Evolutionary conservation across 92 coral and sea anemone genomes (phyloP), one percentile per base, ranked within the genome.

Genomic region (Actinostola sp.): DNA sequence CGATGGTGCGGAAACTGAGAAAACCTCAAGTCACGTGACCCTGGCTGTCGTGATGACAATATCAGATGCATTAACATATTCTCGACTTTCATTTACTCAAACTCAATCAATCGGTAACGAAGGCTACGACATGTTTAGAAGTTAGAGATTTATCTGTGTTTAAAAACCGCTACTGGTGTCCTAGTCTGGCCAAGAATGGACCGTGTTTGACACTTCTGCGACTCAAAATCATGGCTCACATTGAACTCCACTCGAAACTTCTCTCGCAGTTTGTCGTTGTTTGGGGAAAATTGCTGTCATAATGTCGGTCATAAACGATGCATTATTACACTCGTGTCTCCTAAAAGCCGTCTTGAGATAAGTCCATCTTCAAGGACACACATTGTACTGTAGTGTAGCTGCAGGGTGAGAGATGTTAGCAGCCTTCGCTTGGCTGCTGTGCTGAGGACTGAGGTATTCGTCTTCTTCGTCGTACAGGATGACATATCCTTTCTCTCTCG

Each of bases 41-140:
- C 21, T 27, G 63, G 63, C 17, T 30, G 63, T 26, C 63, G 63
- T 57, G 63, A 57, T 57, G 63, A 57, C 63, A 57, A 23, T 52
- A 26, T 19, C 2, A 15, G 11, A 53, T 25, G 5, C 3, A 13
- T 48, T 14, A 48, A n/a, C 13, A 17, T 4, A 48, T 3, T n/a
- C n/a, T n/a, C n/a, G n/a, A n/a, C n/a, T 36, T 25, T 24, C 31
- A 5, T 21, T 54, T 14, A 4, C 32, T 15, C 3, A 1, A 54
- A 19, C 23, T 54, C 61, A 27, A 54, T 54, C 32, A 54, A 4
- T 54, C 23, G 29, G 61, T 54, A 27, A 27, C 29, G 17, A 13
- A 30, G 14, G 39, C 27, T 11, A 13, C 3, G 13, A 53, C 3
- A 53, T n/a, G n/a, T n/a, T n/a, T n/a, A n/a, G n/a, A n/a, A n/a